Conservation (phyloP, 2,113 vertebrate genomes). For the Caloenas nicobarica region DNA sequence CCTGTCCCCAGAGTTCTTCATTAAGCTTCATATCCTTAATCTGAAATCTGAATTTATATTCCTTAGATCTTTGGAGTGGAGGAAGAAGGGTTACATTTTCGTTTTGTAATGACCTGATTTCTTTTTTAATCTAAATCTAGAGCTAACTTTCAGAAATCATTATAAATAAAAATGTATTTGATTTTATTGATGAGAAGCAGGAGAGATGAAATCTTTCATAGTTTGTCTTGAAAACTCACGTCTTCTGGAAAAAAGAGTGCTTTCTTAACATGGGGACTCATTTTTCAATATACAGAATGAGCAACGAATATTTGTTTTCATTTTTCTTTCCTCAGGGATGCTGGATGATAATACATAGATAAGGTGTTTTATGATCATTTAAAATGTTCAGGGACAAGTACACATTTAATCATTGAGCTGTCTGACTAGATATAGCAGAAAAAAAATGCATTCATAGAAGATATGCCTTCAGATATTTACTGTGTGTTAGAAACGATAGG, state of each 20-base stretch:
- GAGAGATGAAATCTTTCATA: not conserved
- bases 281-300: not conserved
- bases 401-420: slow-evolving; percentile 13
- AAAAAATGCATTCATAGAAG: not conserved
- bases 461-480: not conserved
- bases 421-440: not conserved
- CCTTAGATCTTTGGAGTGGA: not conserved
- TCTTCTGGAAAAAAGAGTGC: not conserved
- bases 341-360: not conserved
- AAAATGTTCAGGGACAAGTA: not conserved
- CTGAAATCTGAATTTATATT: slow-evolving; percentile 11
- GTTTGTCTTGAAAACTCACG: not conserved
- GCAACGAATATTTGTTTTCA: not conserved
- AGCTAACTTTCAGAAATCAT: not conserved
- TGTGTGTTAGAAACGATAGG: not conserved
- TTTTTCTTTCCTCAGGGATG: slow-evolving; percentile 25
- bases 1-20: not conserved
- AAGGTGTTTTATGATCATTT: not conserved
- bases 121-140: not conserved
- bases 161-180: not conserved
- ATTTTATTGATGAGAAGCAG: not conserved
- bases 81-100: not conserved
- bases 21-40: not conserved
- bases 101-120: not conserved
- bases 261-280: not conserved